These are phyloP conservation scores for Calliphora vicina DNA, from an alignment of 1,140 invertebrate species.

Conservation along the genomic window DNA sequence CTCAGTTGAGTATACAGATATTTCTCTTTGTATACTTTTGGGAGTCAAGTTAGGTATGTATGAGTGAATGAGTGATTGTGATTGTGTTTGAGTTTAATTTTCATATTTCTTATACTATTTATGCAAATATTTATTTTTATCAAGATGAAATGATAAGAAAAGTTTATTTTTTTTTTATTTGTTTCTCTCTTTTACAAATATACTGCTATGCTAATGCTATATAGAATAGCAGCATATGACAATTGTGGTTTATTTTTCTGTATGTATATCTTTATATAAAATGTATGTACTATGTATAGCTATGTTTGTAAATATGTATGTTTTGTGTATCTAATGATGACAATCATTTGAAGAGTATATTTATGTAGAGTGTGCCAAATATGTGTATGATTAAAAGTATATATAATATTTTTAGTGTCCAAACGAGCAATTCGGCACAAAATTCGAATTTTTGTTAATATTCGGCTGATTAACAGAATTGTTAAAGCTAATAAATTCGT, in stretches of 20 bases:
- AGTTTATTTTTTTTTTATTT: neutral
- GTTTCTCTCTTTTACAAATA: neutral
- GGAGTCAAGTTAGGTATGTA: too few relatives aligned
- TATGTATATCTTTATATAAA: neutral
- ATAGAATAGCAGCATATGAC: neutral
- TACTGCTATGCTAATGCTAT: too few relatives aligned
- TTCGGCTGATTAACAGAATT: too few relatives aligned
- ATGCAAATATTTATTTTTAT: constrained; percentile 1
- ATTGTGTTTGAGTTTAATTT: neutral
- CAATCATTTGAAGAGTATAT: neutral
- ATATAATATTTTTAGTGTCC: too few relatives aligned
- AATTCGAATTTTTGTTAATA: too few relatives aligned
- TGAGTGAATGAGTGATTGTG: neutral
- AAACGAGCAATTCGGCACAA: too few relatives aligned
- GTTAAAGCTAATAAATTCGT: too few relatives aligned
- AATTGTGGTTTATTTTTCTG: neutral
- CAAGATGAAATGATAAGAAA: neutral
- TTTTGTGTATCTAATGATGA: neutral
- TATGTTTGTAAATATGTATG: neutral
- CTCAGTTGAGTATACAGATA: too few relatives aligned
- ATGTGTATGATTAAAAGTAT: neutral
- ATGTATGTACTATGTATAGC: neutral
- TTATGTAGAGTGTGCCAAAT: neutral
- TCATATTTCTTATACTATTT: neutral
- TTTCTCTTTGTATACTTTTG: too few relatives aligned